Percentiles rank a stretch among this genome's conserved stretches.
These are phyloP conservation scores for Drosophila leonis DNA, from an alignment of 2,888 invertebrate species.

Conservation along the genomic window DNA sequence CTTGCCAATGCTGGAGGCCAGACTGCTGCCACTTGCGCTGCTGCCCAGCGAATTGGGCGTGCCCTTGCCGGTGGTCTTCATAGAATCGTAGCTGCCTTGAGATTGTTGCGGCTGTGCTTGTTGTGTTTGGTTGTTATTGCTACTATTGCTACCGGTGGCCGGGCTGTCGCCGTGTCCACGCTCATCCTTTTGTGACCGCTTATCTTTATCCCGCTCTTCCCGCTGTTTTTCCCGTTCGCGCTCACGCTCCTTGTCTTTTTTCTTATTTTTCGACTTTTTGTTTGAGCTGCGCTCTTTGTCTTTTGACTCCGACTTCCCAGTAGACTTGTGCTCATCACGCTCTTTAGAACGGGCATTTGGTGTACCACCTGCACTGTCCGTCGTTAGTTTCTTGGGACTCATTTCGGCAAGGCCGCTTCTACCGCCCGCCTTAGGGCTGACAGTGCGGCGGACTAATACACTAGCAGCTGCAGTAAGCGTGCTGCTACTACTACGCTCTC, in stretches of 20 bases:
- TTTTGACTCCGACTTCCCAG: conserved; percentile 63
- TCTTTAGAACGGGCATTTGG: conserved; percentile 71
- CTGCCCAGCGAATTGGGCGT: conserved; percentile 68
- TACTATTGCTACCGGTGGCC: conserved; percentile 30
- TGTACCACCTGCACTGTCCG: conserved; percentile 35
- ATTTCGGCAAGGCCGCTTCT: conserved; percentile 56
- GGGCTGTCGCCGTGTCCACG: conserved; percentile 54
- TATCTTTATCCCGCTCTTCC: conserved; percentile 83
- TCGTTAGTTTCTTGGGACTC: conserved; percentile 63
- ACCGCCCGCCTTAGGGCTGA: conserved; percentile 64
- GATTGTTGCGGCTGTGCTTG: conserved; percentile 31
- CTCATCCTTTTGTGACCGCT: conserved; percentile 65
- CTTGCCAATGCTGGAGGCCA: conserved; percentile 43
- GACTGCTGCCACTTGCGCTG: conserved; percentile 56
- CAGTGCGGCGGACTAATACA: conserved; percentile 59
- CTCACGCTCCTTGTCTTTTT: conserved; percentile 88
- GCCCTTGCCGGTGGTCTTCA: conserved; percentile 56
- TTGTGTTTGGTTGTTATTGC: conserved; percentile 24
- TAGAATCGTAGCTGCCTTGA: conserved; percentile 38
- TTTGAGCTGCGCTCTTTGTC: conserved; percentile 80
- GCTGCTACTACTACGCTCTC: conserved; percentile 77
- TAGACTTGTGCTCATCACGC: conserved; percentile 66
- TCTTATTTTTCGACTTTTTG: conserved; percentile 87
- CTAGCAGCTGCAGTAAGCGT: conserved; percentile 21
- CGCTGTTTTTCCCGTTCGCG: conserved; percentile 86